Conservation (phyloP, 2,113 vertebrate species). For the Tupaia chinensis region DNA sequence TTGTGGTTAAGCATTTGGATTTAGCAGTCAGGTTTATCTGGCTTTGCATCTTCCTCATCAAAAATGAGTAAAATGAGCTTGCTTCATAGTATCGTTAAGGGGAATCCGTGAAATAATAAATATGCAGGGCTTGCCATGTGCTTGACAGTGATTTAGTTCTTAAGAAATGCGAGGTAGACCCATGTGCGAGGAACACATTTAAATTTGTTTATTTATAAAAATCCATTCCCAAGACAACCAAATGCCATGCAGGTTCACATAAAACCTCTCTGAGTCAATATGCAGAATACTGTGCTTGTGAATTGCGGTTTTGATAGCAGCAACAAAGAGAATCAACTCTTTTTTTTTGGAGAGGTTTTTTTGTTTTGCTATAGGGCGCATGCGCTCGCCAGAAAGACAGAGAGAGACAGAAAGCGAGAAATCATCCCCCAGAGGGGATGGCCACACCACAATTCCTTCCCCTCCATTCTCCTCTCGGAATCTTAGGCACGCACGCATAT, state of each 20-base stretch:
- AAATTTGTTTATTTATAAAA: not conserved
- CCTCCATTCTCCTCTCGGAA: too few species aligned
- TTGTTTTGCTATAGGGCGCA: too few species aligned
- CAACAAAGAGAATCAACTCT: not conserved
- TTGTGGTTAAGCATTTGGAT: not conserved
- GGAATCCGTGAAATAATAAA: not conserved
- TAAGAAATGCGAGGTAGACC: not conserved
- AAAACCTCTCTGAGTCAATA: not conserved
- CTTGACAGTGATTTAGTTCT: not conserved
- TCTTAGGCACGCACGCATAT: too few species aligned
- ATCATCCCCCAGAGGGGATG: too few species aligned
- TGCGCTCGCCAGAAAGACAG: too few species aligned
- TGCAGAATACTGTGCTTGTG: not conserved
- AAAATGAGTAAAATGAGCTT: not conserved
- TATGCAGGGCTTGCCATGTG: too few species aligned
- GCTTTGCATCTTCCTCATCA: not conserved
- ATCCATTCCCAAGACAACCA: not conserved
- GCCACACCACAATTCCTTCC: too few species aligned
- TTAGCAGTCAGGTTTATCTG: not conserved
- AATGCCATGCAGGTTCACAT: not conserved
- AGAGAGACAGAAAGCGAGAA: too few species aligned
- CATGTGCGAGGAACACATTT: not conserved
- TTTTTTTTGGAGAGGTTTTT: too few species aligned
- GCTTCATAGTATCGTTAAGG: not conserved
- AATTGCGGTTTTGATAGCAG: not conserved